Evolutionary conservation across 2,113 vertebrate species (phyloP), one percentile per base, ranked within the genome.

Genomic region (Colaptes auratus): DNA sequence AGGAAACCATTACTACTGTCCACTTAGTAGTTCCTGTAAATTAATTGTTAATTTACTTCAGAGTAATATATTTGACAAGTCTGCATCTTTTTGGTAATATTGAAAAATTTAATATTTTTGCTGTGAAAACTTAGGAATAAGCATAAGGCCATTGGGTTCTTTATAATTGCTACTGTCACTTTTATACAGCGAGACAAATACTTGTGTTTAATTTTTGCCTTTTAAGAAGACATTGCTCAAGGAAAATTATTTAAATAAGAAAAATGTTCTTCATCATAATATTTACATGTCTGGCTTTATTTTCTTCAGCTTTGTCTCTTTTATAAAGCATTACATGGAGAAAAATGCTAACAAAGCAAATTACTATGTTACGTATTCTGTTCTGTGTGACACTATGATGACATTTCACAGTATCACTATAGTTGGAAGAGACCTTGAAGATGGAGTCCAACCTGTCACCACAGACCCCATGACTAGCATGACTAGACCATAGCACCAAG

Each of bases 21-120:
- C 92, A 92, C 92, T 96, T 95, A 90, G 92, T 96, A 93, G 63
- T 88, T 95, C 85, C 66, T 91, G 56, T 93, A 93, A 88, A 94
- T 50, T 55, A 96, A 89, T 89, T 93, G 78, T 92, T 93, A 75
- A 86, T 90, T 95, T 96, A 89, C 74, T 69, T 88, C 89, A 96
- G 94, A 97, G 58, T 96, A 92, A 95, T 97, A 92, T 96, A 97
- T 97, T 96, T 92, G 79, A 89, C 79, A 90, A 31, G 44, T 93
- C 88, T 93, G 66, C 91, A 85, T 86, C 90, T 96, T 96, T 95
- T 96, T 21, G 63, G 82, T 93, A 71, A 95, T 92, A 95, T 18
- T 84, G 94, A 79, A 83, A 23, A 83, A 93, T 94, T 95, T 95
- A 60, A 63, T 93, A 90, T 86, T 96, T 96, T 93, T 93, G 78